Evolutionary conservation across 2,888 invertebrate species (phyloP).

Genomic region (Pomacea canaliculata): DNA sequence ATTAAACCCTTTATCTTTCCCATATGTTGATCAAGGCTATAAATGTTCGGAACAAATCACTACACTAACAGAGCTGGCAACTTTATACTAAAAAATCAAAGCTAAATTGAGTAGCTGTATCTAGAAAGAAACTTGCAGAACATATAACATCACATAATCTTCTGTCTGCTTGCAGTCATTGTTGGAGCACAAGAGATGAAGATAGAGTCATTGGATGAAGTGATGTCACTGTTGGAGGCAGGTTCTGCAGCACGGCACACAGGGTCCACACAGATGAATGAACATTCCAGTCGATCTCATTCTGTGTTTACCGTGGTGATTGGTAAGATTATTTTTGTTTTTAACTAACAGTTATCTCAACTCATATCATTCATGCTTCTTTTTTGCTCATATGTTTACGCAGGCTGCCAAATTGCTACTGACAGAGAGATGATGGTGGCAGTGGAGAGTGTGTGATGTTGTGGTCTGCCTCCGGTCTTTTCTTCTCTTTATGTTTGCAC

Average conservation of each 20-base stretch:
- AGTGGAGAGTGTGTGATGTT: no score
- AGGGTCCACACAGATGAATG: conserved; percentile 71
- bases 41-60: no score
- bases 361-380: background rate
- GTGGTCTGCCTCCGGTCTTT: no score
- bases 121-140: background rate
- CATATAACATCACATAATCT: no score
- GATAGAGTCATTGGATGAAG: conserved; percentile 66
- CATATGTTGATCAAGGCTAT: no score
- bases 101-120: no score
- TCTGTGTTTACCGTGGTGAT: conserved; percentile 69
- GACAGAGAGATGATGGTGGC: background rate
- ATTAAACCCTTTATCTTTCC: no score
- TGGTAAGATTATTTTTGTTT: conserved; percentile 48
- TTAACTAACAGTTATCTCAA: no score
- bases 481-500: no score
- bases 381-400: background rate
- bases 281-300: conserved; percentile 70
- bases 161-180: conserved; percentile 56
- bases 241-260: conserved; percentile 68
- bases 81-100: no score
- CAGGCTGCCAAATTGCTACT: background rate
- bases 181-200: conserved; percentile 65
- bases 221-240: conserved; percentile 65
- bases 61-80: no score